These are phyloP conservation scores for Corythaeola cristata DNA, from an alignment of 2,113 vertebrate species.

Conservation along the genomic window DNA sequence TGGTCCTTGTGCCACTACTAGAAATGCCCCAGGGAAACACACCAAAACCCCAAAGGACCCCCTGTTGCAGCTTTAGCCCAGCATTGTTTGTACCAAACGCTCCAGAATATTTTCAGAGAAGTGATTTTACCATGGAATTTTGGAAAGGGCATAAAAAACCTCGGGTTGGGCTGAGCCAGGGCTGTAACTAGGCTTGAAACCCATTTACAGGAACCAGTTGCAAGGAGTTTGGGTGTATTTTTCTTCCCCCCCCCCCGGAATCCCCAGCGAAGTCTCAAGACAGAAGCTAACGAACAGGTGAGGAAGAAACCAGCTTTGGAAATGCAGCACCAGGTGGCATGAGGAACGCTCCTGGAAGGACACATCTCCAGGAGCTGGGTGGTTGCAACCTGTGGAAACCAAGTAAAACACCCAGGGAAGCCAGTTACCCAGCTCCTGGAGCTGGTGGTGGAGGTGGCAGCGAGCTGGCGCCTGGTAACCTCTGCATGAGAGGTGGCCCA, in stretches of 20 bases:
- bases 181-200: background rate
- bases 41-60: background rate
- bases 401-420: background rate
- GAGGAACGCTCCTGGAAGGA: background rate
- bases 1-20: background rate
- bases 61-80: background rate
- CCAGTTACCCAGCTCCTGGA: fast-evolving
- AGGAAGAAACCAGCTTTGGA: background rate
- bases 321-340: background rate
- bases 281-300: background rate
- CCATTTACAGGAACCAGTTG: background rate
- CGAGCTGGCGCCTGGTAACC: background rate
- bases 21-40: background rate
- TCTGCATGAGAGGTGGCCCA: too few relatives aligned
- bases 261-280: background rate
- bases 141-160: background rate
- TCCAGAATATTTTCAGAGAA: background rate
- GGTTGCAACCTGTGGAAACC: background rate
- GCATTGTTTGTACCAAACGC: background rate
- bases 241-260: background rate
- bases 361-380: background rate
- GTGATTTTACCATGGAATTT: background rate
- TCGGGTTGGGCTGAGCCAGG: background rate
- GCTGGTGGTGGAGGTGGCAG: too few relatives aligned
- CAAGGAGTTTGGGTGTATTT: background rate